These are phyloP conservation scores for Drosophila seclusa DNA, from an alignment of 2,888 invertebrate genomes.

Conservation along the genomic window DNA sequence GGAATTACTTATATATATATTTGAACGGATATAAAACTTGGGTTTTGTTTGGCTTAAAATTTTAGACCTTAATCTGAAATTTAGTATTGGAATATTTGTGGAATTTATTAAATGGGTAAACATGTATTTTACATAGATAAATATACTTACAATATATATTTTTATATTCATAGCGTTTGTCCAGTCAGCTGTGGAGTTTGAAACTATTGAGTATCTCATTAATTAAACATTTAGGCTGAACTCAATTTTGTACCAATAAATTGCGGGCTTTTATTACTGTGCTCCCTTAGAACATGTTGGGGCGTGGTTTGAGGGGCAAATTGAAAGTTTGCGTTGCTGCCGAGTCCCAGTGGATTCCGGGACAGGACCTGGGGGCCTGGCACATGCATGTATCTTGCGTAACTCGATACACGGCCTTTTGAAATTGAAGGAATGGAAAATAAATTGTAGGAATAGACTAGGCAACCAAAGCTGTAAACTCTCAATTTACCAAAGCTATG, in stretches of 20 bases:
- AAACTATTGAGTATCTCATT: not conserved
- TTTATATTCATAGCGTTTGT: not conserved
- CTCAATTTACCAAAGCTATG: slow-evolving; percentile 66
- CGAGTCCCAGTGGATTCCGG: slow-evolving; percentile 1
- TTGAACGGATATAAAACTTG: not conserved
- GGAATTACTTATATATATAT: not conserved
- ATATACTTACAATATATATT: not conserved
- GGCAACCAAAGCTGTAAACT: slow-evolving; percentile 27
- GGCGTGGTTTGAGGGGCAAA: slow-evolving; percentile 23
- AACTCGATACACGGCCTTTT: slow-evolving; percentile 60
- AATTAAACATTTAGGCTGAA: not conserved
- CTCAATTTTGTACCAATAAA: slow-evolving; percentile 11
- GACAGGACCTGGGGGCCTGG: slow-evolving; percentile 6
- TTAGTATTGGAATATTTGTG: not conserved
- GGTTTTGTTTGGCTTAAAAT: not conserved
- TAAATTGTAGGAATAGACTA: slow-evolving; percentile 40
- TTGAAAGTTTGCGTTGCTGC: slow-evolving; percentile 27
- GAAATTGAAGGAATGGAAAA: slow-evolving; percentile 59
- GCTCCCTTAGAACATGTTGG: not conserved
- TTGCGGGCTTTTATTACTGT: slow-evolving; percentile 16
- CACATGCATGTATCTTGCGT: slow-evolving; percentile 29
- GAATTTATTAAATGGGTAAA: not conserved
- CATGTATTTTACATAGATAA: not conserved
- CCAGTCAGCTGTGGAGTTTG: not conserved
- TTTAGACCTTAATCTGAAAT: not conserved